phyloP scores from a whole-genome alignment of 2,888 invertebrate genomes.

The Norana najaformis region DNA sequence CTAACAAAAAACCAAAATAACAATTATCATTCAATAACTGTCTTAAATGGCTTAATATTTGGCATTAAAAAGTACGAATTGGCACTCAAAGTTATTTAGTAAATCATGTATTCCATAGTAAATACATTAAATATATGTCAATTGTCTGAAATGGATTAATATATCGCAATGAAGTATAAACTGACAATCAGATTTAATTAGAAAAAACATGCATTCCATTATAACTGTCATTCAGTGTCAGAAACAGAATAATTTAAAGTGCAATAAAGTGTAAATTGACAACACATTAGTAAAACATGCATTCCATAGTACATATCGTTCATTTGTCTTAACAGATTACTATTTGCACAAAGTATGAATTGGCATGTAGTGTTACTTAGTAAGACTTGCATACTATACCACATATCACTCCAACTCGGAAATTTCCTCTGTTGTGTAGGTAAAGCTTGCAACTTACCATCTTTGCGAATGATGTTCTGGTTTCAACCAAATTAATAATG shows the following conservation, averaged over 20 bases:
- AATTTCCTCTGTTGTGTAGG: not conserved
- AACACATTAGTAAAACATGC: not conserved
- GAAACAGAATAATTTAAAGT: too few relatives aligned
- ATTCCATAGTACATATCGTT: not conserved
- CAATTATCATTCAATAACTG: not conserved
- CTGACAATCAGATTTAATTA: not conserved
- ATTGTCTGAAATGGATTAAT: too few relatives aligned
- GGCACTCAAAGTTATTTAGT: not conserved
- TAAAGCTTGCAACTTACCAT: not conserved
- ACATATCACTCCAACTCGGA: not conserved
- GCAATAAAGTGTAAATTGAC: not conserved
- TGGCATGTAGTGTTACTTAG: not conserved
- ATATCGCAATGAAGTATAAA: not conserved
- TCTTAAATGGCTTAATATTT: not conserved
- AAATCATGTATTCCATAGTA: not conserved
- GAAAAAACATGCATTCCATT: not conserved
- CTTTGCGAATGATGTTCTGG: not conserved
- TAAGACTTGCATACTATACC: too few relatives aligned
- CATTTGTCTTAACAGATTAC: not conserved
- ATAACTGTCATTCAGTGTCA: not conserved
- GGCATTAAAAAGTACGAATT: not conserved
- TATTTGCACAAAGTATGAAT: not conserved
- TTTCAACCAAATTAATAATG: not conserved
- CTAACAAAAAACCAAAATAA: constrained; percentile 64
- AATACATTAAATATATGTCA: not conserved